Conservation (phyloP, 1,140 invertebrate genomes). For the Teleopsis dalmanni region DNA sequence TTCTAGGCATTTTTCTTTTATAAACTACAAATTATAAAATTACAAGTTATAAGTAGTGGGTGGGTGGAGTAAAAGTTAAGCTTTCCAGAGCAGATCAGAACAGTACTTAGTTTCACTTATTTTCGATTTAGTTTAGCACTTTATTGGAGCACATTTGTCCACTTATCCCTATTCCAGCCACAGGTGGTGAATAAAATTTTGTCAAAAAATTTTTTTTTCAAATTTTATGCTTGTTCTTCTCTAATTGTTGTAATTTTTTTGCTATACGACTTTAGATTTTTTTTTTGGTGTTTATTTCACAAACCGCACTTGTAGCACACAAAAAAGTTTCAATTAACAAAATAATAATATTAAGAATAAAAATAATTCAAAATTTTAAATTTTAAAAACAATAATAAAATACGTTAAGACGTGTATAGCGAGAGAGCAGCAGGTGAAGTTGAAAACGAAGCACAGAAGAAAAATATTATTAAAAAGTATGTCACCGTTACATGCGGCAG, state of each 20-base stretch:
- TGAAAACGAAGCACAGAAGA: neutral
- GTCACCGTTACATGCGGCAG: constrained; percentile 16
- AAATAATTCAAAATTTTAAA: neutral
- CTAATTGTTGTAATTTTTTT: neutral
- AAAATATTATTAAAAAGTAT: constrained; percentile 11
- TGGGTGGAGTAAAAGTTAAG: neutral
- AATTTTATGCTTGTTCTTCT: neutral
- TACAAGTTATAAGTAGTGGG: neutral
- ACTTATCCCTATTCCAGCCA: neutral
- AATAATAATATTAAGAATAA: neutral
- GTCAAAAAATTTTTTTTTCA: neutral
- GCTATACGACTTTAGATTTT: neutral
- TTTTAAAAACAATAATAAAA: neutral
- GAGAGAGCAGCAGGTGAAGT: constrained; percentile 16
- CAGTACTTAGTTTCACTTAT: neutral
- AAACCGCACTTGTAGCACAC: neutral
- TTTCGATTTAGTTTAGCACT: neutral
- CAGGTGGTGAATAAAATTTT: neutral
- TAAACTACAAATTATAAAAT: neutral
- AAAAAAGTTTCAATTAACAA: no score
- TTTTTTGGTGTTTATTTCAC: neutral
- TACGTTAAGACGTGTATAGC: no score
- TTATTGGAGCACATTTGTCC: neutral
- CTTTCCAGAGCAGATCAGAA: neutral
- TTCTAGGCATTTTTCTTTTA: constrained; percentile 8